These are phyloP conservation scores for Pterostichus madidus DNA, from an alignment of 2,888 invertebrate species.

Conservation along the genomic window DNA sequence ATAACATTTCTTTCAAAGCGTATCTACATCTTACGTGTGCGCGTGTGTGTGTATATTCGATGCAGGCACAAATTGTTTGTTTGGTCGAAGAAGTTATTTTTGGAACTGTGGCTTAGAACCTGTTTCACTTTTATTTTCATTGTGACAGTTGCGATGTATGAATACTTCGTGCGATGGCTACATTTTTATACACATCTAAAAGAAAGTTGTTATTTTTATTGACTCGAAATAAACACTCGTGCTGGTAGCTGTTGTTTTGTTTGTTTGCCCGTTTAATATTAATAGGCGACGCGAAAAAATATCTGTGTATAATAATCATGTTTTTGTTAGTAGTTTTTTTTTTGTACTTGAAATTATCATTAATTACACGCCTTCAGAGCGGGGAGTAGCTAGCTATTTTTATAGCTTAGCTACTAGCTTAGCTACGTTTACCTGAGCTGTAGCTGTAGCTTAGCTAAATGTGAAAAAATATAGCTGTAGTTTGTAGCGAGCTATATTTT, in stretches of 20 bases:
- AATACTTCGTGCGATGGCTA: slow-evolving; percentile 25
- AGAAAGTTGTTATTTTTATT: slow-evolving; percentile 60
- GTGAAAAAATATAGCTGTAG: no score
- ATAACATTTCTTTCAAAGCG: slow-evolving; percentile 9
- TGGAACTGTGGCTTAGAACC: slow-evolving; percentile 41
- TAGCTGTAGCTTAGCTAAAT: no score
- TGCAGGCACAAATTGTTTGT: slow-evolving; percentile 35
- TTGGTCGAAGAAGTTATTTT: slow-evolving; percentile 34
- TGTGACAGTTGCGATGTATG: slow-evolving; percentile 49
- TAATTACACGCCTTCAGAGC: not conserved
- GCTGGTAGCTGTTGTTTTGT: slow-evolving; percentile 31
- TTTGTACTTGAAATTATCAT: slow-evolving; percentile 4
- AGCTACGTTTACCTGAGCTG: no score
- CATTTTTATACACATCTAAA: slow-evolving; percentile 54
- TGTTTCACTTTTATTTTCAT: slow-evolving; percentile 54
- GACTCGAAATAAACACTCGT: slow-evolving; percentile 42
- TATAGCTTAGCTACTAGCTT: no score
- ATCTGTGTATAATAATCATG: slow-evolving; percentile 31
- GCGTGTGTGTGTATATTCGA: not conserved
- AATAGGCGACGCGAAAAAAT: slow-evolving; percentile 17
- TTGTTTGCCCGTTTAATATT: slow-evolving; percentile 33
- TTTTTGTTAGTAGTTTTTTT: slow-evolving; percentile 41
- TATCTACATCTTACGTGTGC: not conserved
- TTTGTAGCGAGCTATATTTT: no score
- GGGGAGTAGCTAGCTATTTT: no score